Evolutionary conservation across 2,888 invertebrate species (phyloP).

Genomic region (Cacoxenus indagator): DNA sequence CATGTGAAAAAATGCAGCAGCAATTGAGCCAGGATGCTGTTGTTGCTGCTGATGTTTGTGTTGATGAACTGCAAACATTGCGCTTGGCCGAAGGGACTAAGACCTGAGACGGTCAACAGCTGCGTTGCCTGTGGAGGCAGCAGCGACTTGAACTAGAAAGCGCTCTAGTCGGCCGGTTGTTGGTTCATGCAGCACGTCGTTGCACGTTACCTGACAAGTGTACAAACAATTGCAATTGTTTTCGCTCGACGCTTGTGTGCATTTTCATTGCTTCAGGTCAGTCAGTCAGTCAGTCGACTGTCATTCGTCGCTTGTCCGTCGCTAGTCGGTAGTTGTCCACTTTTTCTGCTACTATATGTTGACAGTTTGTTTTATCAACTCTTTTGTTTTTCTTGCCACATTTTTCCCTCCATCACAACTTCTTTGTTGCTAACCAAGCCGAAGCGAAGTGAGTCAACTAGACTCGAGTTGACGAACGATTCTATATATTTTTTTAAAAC

Average conservation of each 20-base stretch:
- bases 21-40: not conserved
- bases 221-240: constrained; percentile 28
- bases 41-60: constrained; percentile 21
- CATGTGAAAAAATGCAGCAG: constrained; percentile 47
- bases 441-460: not conserved
- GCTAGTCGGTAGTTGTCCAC: not conserved
- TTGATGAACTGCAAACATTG: constrained; percentile 38
- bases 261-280: not conserved
- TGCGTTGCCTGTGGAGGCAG: no score
- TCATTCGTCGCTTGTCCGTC: not conserved
- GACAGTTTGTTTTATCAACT: not conserved
- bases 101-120: no score
- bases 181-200: not conserved
- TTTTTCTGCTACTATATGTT: not conserved
- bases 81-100: constrained; percentile 1
- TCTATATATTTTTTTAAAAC: no score
- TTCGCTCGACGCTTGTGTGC: not conserved
- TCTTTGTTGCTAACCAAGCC: not conserved
- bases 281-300: not conserved
- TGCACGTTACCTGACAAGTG: constrained; percentile 12
- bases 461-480: not conserved
- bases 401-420: not conserved
- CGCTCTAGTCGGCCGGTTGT: no score
- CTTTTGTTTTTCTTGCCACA: not conserved
- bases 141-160: not conserved